A percentile compares a stretch with the other conserved stretches of the same genome.
Conservation (phyloP, 2,797 vertebrate species). For the Callimico goeldii region DNA sequence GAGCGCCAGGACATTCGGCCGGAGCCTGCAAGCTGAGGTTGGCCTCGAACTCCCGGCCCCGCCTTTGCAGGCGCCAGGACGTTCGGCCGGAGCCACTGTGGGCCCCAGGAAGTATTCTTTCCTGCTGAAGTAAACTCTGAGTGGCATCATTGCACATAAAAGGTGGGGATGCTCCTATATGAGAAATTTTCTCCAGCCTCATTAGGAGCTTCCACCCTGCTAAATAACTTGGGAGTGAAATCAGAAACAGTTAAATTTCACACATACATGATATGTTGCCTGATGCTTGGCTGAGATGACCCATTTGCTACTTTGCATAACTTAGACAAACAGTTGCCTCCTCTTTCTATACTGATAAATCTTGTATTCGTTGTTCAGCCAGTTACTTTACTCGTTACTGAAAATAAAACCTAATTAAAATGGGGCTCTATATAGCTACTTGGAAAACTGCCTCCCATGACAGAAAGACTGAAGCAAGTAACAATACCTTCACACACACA, state of each 20-base stretch:
- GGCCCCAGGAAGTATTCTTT: conserved; percentile 59
- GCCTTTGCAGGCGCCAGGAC: no score
- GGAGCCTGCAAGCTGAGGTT: no score
- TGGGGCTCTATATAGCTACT: conserved; percentile 59
- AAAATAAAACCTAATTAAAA: conserved; percentile 80
- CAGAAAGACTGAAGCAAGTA: conserved; percentile 63
- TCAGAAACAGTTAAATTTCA: conserved; percentile 75
- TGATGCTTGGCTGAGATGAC: conserved; percentile 61
- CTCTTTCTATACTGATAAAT: conserved; percentile 64
- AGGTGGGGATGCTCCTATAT: conserved; percentile 26
- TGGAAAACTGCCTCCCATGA: conserved; percentile 67
- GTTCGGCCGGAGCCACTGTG: no score
- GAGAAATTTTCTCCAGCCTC: conserved; percentile 66
- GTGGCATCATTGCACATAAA: conserved; percentile 72
- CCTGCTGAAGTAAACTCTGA: conserved; percentile 59
- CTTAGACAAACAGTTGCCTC: conserved; percentile 9
- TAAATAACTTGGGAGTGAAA: conserved; percentile 74
- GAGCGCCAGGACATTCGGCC: no score
- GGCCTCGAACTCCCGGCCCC: no score
- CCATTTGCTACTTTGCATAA: conserved; percentile 61
- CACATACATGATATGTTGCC: not conserved
- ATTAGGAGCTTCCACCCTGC: conserved; percentile 69
- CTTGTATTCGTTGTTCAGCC: conserved; percentile 42
- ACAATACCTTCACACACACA: not conserved
- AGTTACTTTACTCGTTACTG: conserved; percentile 60